Evolutionary conservation across 2,113 vertebrate species (phyloP), one percentile per base, ranked within the genome.

Genomic region (Australoheros scitulus): DNA sequence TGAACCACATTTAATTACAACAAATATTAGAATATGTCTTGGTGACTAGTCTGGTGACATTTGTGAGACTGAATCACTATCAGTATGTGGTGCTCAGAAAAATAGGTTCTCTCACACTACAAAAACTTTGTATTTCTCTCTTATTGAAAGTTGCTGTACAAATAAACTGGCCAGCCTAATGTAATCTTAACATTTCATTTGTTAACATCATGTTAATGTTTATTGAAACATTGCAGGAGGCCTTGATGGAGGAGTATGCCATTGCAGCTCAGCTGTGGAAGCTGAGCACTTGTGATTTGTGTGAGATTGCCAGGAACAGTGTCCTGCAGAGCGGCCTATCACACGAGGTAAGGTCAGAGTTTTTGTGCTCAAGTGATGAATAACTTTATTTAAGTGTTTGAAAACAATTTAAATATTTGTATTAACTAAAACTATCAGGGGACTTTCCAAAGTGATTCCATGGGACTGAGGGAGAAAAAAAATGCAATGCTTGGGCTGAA

Each of bases 191-290:
- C 7, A 77, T 61, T 47, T 47, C 24, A 61, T 32, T 61, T 6
- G 76, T 4, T 61, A 77, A 61, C 43, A 50, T 77, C 20, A 34
- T 24, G 24, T 24, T 24, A 24, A 24, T 24, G 50, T 17, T 17
- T 36, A 13, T 17, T 38, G 0, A 29, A 41, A 41, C 7, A 2
- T 14, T 70, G 26, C 55, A 95, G 94, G 94, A 95, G 72, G 86
- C 94, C 3, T 34, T 95, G 90, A 95, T 95, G 94, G 94, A 95
- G 90, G 94, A 99, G 91, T 99, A 99, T 1, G 98, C 98, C 56
- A 99, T 99, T 18, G 98, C 98, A 15, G 98, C 96, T 29, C 98
- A 99, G 94, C 96, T 99, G 87, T 99, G 98, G 98, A 99, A 99
- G 92, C 96, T 99, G 38, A 99, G 97, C 90, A 99, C 98, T 0